phyloP scores from a whole-genome alignment of 2,113 vertebrate species.

The Passer domesticus region DNA sequence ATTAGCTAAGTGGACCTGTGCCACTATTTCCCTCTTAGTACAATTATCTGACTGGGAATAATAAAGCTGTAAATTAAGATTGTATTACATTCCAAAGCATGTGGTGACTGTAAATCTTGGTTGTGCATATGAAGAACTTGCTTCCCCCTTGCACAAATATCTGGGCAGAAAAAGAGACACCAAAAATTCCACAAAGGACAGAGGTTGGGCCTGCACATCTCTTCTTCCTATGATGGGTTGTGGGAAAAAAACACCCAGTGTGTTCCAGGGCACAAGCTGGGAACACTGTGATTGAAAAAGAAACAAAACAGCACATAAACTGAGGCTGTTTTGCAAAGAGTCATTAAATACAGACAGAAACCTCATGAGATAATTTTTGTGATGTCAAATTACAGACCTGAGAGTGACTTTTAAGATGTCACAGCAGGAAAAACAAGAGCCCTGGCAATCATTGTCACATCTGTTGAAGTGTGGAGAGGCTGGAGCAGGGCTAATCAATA shows the following conservation, averaged over 20 bases:
- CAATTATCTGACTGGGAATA: background rate
- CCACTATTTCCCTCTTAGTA: background rate
- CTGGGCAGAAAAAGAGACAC: background rate
- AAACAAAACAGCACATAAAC: background rate
- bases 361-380: background rate
- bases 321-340: background rate
- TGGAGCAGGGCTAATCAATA: background rate
- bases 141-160: background rate
- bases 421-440: background rate
- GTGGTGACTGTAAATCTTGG: background rate
- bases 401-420: background rate
- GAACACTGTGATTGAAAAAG: background rate
- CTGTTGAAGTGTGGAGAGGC: background rate
- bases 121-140: background rate
- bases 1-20: background rate
- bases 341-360: background rate
- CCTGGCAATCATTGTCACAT: background rate
- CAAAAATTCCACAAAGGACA: background rate
- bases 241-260: background rate
- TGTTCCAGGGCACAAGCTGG: background rate
- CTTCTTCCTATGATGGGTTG: background rate
- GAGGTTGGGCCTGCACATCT: background rate
- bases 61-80: background rate
- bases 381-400: background rate
- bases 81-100: background rate